A percentile compares a stretch with the other conserved stretches of the same genome.
Conservation (phyloP, 2,888 invertebrate species). For the Steromphala cineraria region DNA sequence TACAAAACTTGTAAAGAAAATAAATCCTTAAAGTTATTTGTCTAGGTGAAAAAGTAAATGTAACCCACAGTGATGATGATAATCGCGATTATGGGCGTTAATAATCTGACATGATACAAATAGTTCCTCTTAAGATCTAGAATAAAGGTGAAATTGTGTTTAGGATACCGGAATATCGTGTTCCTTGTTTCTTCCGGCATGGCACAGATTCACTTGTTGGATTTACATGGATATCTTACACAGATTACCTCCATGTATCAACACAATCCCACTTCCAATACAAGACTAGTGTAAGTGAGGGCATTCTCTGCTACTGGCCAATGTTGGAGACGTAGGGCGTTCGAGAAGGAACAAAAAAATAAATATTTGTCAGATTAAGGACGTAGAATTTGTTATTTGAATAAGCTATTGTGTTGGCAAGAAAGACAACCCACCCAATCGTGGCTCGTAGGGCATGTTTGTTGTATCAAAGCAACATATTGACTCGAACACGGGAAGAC, state of each 20-base stretch:
- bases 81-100: too few relatives aligned
- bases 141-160: too few relatives aligned
- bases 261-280: not conserved
- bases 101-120: too few relatives aligned
- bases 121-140: too few relatives aligned
- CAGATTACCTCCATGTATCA: not conserved
- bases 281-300: not conserved
- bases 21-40: too few relatives aligned
- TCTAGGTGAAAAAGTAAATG: too few relatives aligned
- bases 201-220: not conserved
- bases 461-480: not conserved
- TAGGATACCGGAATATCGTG: not conserved
- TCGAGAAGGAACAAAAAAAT: not conserved
- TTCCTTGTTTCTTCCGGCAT: not conserved
- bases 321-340: not conserved
- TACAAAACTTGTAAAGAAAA: too few relatives aligned
- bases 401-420: not conserved
- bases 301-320: not conserved
- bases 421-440: not conserved
- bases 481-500: not conserved
- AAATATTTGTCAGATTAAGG: not conserved
- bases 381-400: not conserved
- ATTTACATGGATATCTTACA: not conserved
- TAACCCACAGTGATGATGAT: too few relatives aligned
- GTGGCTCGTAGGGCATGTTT: constrained; percentile 4